Conservation (phyloP, 2,797 vertebrate species). For the Lagothrix lagotricha region DNA sequence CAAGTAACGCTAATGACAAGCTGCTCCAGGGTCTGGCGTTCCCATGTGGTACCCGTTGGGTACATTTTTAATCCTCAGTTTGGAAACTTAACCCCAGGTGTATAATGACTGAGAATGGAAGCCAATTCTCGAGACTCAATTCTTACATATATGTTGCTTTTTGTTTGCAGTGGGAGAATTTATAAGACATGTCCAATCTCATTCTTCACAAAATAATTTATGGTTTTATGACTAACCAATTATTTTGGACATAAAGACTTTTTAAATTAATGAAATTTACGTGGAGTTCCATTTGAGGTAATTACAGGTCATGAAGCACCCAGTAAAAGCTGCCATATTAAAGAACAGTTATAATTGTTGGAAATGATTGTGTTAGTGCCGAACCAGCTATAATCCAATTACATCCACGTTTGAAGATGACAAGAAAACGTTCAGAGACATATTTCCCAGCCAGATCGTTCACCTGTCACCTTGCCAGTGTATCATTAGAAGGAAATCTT, state of each 20-base stretch:
- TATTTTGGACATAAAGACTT: conserved; percentile 92
- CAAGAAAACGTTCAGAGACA: neutral
- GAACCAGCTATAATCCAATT: neutral
- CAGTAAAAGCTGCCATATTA: neutral
- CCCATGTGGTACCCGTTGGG: neutral
- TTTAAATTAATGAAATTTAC: conserved; percentile 83
- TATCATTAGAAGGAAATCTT: neutral
- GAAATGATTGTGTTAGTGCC: neutral
- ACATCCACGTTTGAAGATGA: neutral
- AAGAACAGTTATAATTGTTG: neutral
- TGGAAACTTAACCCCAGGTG: conserved; percentile 63
- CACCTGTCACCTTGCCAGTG: neutral
- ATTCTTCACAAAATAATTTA: conserved; percentile 95
- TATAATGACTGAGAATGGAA: neutral
- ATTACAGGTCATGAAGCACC: neutral
- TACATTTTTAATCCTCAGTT: conserved; percentile 86
- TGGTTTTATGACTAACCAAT: conserved; percentile 90
- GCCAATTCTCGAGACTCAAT: neutral
- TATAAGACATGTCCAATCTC: conserved; percentile 66
- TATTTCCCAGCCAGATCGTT: neutral
- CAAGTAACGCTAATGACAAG: neutral
- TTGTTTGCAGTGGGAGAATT: neutral
- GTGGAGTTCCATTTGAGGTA: conserved; percentile 52
- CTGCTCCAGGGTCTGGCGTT: neutral
- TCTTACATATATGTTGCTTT: neutral